Conservation (phyloP, 2,888 invertebrate genomes). For the Coleophora flavipennella region DNA sequence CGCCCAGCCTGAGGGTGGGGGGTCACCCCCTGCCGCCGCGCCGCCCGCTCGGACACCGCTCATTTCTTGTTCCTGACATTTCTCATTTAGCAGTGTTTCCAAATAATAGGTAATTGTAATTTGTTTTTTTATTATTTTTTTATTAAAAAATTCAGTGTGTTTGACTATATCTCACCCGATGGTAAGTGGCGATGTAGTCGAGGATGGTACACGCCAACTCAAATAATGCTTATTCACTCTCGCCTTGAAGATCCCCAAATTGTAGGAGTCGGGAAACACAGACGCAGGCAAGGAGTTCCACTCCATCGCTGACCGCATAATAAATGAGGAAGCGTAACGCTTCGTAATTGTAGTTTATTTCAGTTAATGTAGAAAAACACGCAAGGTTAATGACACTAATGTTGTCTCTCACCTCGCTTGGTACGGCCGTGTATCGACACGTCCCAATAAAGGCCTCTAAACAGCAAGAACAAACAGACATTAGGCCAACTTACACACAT, state of each 20-base stretch:
- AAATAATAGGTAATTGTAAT: constrained; percentile 3
- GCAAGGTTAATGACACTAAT: too few species aligned
- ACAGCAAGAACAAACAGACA: constrained; percentile 47
- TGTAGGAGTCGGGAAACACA: too few species aligned
- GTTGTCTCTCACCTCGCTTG: constrained; percentile 1
- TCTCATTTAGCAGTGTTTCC: constrained; percentile 24
- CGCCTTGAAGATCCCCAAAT: too few species aligned
- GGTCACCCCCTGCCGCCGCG: constrained; percentile 13
- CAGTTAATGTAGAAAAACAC: constrained; percentile 3
- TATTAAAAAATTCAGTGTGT: too few species aligned
- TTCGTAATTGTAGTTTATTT: constrained; percentile 19
- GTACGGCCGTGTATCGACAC: constrained; percentile 11
- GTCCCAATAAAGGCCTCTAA: constrained; percentile 7
- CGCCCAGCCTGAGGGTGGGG: constrained; percentile 23
- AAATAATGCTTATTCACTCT: too few species aligned
- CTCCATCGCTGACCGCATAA: too few species aligned
- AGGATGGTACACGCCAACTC: too few species aligned
- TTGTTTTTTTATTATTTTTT: too few species aligned
- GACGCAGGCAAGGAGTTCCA: too few species aligned
- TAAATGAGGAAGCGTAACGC: too few species aligned
- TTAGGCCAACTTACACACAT: constrained; percentile 70
- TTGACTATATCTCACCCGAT: too few species aligned
- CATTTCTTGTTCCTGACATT: constrained; percentile 58
- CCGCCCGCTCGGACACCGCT: constrained; percentile 61
- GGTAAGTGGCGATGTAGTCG: too few species aligned